Base-by-base conservation (phyloP, 2,888 invertebrate species). In the Rhagium mordax region DNA sequence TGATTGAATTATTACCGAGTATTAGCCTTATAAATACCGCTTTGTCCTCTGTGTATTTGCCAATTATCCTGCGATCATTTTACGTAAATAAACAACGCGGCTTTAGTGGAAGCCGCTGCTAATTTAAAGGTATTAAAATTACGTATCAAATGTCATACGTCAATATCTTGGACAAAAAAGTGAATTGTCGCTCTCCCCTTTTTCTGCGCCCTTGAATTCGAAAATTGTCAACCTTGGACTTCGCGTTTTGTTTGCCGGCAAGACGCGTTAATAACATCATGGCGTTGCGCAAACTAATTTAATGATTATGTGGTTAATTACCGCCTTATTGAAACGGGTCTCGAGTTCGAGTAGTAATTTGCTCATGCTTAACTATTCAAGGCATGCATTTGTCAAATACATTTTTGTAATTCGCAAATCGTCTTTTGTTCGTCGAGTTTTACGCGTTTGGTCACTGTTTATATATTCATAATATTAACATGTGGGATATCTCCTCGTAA, bases 251-350 rank as follows among this genome's bases (percentile, higher is more conserved):
- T 65, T 53, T 65, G 53, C 29, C 20, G 5, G 33, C 33, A 29
- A 18, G 33, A 65, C 29, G 20, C 53, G 33, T 53, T 61, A 65
- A 51, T 53, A 65, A 53, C 53, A 41, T 33, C 51, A 33, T 29
- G 33, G 33, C 18, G 65, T 41, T 33, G 53, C 10, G 65, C 53
- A 65, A 65, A 51, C 65, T 65, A 65, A 65, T 65, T 65, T 53
- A 65, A 65, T 41, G 53, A 65, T 65, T 65, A 65, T 33, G 20
- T 53, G 53, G 16, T 20, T 65, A 65, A 65, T 65, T 65, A 41
- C 41, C 20, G 65, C 53, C 65, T 65, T 65, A 65, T 51, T 41
- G 41, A 65, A 53, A 53, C 13, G 33, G 53, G 65, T 65, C 33
- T 65, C 2, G 53, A 24, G 41, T 53, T 18, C 53, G 18, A 27